Evolutionary conservation across 2,797 vertebrate genomes (phyloP).

Genomic region (Manis crassicaudata): DNA sequence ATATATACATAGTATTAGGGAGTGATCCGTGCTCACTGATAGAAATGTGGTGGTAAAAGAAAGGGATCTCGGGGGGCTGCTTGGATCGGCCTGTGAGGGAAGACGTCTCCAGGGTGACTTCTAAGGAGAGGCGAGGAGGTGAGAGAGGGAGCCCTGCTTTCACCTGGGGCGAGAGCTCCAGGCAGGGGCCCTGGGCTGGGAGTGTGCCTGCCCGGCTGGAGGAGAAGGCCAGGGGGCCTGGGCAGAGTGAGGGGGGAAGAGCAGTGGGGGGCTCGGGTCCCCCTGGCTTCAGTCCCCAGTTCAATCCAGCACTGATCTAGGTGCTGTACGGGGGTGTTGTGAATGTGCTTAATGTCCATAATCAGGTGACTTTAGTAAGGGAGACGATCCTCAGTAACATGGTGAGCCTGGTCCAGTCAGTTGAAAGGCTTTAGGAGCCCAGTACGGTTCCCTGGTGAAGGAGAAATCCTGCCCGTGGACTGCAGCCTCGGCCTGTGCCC

Average conservation of each 20-base stretch:
- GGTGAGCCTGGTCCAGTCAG: not conserved
- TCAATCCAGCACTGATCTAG: not conserved
- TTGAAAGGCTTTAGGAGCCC: not conserved
- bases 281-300: not conserved
- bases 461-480: not conserved
- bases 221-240: not conserved
- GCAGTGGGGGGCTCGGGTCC: accelerated
- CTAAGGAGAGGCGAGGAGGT: not conserved
- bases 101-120: no score
- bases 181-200: not conserved
- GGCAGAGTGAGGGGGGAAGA: accelerated
- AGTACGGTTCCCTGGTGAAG: not conserved
- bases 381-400: not conserved
- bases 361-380: not conserved
- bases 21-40: not conserved
- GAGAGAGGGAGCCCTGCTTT: not conserved
- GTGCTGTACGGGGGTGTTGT: not conserved
- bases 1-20: no score
- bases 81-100: not conserved
- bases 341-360: not conserved
- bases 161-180: not conserved
- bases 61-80: not conserved
- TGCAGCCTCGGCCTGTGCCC: not conserved
- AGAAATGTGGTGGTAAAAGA: not conserved
- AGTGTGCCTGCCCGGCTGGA: not conserved